A percentile compares a stretch with the other conserved stretches of the same genome.
These are phyloP conservation scores for Nestor notabilis DNA, from an alignment of 2,113 vertebrate genomes.

Conservation along the genomic window DNA sequence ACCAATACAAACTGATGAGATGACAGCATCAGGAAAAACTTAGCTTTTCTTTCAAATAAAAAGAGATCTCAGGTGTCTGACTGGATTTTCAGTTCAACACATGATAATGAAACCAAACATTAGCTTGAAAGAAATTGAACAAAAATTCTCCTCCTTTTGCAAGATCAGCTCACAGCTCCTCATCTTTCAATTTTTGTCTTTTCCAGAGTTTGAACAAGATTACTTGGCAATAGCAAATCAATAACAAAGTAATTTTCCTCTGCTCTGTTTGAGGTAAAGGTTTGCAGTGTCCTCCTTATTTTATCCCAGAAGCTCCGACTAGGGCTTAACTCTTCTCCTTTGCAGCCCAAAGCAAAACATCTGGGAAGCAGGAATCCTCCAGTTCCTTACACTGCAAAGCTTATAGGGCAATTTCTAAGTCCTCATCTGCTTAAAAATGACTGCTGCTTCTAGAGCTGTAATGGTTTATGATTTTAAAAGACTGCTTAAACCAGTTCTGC, in stretches of 20 bases:
- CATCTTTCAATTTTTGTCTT: background rate
- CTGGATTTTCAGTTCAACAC: background rate
- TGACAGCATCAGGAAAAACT: background rate
- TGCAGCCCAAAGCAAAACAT: background rate
- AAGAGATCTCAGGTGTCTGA: background rate
- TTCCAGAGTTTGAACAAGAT: background rate
- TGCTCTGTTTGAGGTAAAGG: background rate
- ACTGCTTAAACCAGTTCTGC: background rate
- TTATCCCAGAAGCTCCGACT: background rate
- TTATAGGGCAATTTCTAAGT: background rate
- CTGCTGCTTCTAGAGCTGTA: background rate
- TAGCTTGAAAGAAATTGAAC: background rate
- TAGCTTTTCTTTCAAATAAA: background rate
- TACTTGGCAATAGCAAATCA: background rate
- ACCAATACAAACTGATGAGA: background rate
- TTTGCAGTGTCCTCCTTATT: background rate
- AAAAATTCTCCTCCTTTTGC: background rate
- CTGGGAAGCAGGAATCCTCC: background rate
- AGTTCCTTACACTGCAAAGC: background rate
- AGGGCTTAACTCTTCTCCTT: background rate
- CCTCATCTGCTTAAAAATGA: background rate
- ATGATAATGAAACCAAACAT: background rate
- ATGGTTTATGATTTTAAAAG: background rate
- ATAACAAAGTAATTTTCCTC: background rate
- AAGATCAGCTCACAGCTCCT: background rate